These are phyloP conservation scores for Galeopterus variegatus DNA, from an alignment of 2,113 vertebrate species.

Conservation along the genomic window DNA sequence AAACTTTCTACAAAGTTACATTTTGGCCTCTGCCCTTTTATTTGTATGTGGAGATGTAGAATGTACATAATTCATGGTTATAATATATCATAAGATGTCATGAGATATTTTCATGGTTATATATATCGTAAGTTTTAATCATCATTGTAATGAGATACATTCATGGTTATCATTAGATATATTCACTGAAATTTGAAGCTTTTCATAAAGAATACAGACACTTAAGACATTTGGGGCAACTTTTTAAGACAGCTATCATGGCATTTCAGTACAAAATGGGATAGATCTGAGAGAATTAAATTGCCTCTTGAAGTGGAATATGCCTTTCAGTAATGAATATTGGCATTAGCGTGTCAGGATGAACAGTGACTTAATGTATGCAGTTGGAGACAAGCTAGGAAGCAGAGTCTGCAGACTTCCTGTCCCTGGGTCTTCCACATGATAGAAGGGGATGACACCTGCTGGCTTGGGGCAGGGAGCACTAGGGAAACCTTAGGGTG, in stretches of 20 bases:
- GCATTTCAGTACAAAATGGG: slow-evolving; percentile 48
- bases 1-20: background rate
- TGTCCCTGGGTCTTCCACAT: background rate
- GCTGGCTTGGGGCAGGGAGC: background rate
- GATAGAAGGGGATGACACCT: background rate
- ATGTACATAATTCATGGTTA: background rate
- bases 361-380: background rate
- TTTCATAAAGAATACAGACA: slow-evolving; percentile 63
- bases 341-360: slow-evolving; percentile 50
- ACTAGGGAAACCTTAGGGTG: background rate
- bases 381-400: background rate
- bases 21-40: background rate
- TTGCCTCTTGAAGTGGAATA: slow-evolving; percentile 49
- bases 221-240: slow-evolving; percentile 36
- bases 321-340: slow-evolving; percentile 60
- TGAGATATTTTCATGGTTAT: background rate
- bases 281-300: slow-evolving; percentile 42
- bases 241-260: slow-evolving; percentile 69
- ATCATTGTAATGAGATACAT: background rate
- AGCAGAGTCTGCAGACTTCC: background rate
- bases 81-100: background rate
- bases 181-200: background rate
- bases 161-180: slow-evolving; percentile 2
- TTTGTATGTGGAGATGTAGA: background rate
- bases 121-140: background rate